Evolutionary conservation across 2,113 vertebrate genomes (phyloP).

Genomic region (Morone chrysops): DNA sequence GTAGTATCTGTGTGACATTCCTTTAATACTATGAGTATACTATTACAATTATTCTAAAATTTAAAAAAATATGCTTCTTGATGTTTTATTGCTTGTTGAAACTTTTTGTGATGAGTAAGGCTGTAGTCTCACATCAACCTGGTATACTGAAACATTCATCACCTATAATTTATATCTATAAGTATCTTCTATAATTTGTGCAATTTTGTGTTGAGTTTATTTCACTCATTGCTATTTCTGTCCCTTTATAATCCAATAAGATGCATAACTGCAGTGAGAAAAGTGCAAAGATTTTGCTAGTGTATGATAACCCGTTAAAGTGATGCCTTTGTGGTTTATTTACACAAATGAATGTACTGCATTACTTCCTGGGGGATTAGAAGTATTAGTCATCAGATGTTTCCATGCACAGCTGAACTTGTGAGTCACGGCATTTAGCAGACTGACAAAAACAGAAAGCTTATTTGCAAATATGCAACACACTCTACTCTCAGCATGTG

Average conservation of each 20-base stretch:
- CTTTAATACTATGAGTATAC: not conserved
- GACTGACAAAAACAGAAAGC: slow-evolving; percentile 37
- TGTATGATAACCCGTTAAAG: not conserved
- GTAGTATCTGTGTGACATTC: not conserved
- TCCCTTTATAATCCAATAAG: not conserved
- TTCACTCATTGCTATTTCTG: not conserved
- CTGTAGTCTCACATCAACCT: not conserved
- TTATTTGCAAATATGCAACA: slow-evolving; percentile 26
- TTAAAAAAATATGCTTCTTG: not conserved
- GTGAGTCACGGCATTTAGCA: slow-evolving; percentile 10
- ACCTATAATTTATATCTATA: too few species aligned
- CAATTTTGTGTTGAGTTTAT: not conserved
- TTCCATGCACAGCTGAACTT: slow-evolving; percentile 39
- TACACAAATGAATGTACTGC: not conserved
- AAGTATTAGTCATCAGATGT: slow-evolving; percentile 44
- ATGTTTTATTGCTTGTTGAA: not conserved
- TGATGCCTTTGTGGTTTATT: slow-evolving; percentile 13
- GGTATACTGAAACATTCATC: not conserved
- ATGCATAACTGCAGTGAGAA: not conserved
- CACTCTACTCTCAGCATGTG: not conserved
- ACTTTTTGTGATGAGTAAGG: not conserved
- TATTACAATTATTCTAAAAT: not conserved
- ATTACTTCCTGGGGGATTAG: slow-evolving; percentile 30
- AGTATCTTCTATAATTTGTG: too few species aligned
- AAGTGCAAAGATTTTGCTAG: not conserved